phyloP scores from a whole-genome alignment of 2,797 vertebrate genomes.

The Prionace glauca region DNA sequence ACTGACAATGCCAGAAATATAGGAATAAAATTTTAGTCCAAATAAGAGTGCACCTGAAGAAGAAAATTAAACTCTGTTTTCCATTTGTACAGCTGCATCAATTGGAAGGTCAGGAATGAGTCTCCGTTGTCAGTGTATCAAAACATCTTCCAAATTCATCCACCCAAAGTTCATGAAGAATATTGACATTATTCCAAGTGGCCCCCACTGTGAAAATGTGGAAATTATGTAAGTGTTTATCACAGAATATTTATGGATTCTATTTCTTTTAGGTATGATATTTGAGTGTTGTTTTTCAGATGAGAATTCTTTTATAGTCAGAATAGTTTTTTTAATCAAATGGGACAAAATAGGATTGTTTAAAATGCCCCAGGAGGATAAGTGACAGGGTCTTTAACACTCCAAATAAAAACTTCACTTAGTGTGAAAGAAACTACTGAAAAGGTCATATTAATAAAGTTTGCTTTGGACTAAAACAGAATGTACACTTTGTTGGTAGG shows the following conservation, averaged over 20 bases:
- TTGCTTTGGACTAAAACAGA: neutral
- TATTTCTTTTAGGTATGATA: neutral
- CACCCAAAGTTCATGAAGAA: neutral
- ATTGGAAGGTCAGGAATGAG: neutral
- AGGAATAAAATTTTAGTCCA: neutral
- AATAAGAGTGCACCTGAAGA: neutral
- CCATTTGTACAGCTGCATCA: neutral
- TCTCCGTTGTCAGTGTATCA: neutral
- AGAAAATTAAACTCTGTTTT: neutral
- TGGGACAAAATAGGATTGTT: neutral
- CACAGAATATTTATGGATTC: neutral
- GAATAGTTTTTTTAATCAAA: neutral
- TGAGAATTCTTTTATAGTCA: neutral
- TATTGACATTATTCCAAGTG: constrained; percentile 10
- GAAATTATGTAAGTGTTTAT: neutral
- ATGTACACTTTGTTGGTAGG: neutral
- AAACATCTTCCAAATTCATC: neutral
- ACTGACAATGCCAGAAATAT: neutral
- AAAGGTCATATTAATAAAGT: too few relatives aligned
- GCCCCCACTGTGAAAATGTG: neutral
- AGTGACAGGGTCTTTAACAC: neutral
- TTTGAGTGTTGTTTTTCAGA: neutral
- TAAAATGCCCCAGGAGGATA: neutral
- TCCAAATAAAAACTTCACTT: neutral
- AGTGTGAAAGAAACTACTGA: neutral